These are phyloP conservation scores for Choristoneura fumiferana DNA, from an alignment of 1,140 invertebrate genomes.

Conservation along the genomic window DNA sequence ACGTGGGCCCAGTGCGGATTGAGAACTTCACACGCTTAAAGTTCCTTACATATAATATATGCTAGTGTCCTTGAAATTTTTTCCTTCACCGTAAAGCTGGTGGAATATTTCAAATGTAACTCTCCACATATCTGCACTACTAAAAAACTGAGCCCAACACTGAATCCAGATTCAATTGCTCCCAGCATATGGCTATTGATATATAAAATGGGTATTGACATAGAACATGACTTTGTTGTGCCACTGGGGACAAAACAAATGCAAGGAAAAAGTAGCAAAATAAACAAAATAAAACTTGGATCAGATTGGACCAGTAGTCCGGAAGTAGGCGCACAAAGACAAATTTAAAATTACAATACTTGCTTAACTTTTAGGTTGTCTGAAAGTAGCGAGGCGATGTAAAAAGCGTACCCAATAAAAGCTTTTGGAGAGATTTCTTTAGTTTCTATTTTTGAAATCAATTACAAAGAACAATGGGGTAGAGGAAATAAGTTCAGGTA, in stretches of 20 bases:
- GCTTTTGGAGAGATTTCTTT: neutral
- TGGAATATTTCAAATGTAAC: no score
- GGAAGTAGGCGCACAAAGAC: slow-evolving; percentile 5
- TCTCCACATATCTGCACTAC: no score
- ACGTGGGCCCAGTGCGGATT: no score
- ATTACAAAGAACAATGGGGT: neutral
- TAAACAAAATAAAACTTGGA: slow-evolving; percentile 11
- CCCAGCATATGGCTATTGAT: no score
- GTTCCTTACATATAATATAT: no score
- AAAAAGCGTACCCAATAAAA: slow-evolving; percentile 11
- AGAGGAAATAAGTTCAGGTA: neutral
- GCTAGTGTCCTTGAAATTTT: no score
- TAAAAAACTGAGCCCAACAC: no score
- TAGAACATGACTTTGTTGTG: no score
- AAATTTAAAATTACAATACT: slow-evolving; percentile 17
- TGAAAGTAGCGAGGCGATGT: slow-evolving; percentile 6
- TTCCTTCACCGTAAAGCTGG: no score
- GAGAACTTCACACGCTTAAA: no score
- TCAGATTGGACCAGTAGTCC: neutral
- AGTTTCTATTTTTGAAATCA: neutral
- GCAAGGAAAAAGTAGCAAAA: neutral
- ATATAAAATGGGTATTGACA: no score
- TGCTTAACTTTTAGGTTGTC: slow-evolving; percentile 10
- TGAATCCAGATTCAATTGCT: no score
- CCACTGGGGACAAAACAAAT: neutral